A percentile compares a stretch with the other conserved stretches of the same genome.
These are phyloP conservation scores for Rallus crepitans DNA, from an alignment of 2,797 vertebrate species.

Conservation along the genomic window DNA sequence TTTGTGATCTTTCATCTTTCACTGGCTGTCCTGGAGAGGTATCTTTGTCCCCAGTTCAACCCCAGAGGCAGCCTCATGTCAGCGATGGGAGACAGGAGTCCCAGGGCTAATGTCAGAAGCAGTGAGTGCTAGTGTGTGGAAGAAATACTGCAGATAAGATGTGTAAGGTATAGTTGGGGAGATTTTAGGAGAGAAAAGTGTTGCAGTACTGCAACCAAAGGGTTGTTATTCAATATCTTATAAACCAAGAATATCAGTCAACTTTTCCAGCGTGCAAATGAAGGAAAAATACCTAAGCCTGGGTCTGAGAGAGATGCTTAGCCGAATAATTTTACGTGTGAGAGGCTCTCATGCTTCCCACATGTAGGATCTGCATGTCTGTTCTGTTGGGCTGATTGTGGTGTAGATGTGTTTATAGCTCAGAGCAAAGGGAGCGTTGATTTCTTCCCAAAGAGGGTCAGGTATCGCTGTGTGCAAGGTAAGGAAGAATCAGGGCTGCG, in stretches of 20 bases:
- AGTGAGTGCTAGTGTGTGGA: background rate
- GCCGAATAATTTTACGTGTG: background rate
- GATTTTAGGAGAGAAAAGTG: background rate
- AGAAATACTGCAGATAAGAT: background rate
- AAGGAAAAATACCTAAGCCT: background rate
- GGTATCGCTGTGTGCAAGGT: background rate
- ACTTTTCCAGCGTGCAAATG: background rate
- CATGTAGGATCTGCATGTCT: slow-evolving; percentile 36
- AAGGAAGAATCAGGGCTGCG: background rate
- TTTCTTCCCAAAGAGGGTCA: background rate
- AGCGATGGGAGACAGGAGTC: background rate
- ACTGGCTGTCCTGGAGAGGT: background rate
- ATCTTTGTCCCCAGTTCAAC: background rate
- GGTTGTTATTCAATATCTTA: background rate
- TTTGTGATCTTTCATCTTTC: background rate
- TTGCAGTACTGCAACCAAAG: background rate
- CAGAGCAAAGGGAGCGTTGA: background rate
- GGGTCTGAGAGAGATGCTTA: background rate
- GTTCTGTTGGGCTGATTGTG: background rate
- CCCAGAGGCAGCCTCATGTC: background rate
- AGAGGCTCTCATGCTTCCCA: slow-evolving; percentile 48
- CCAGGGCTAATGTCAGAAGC: background rate
- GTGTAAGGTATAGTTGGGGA: background rate
- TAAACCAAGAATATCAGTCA: background rate
- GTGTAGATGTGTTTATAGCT: slow-evolving; percentile 7